Base-by-base conservation (phyloP, 2,888 invertebrate genomes). In the Lithophane socia region DNA sequence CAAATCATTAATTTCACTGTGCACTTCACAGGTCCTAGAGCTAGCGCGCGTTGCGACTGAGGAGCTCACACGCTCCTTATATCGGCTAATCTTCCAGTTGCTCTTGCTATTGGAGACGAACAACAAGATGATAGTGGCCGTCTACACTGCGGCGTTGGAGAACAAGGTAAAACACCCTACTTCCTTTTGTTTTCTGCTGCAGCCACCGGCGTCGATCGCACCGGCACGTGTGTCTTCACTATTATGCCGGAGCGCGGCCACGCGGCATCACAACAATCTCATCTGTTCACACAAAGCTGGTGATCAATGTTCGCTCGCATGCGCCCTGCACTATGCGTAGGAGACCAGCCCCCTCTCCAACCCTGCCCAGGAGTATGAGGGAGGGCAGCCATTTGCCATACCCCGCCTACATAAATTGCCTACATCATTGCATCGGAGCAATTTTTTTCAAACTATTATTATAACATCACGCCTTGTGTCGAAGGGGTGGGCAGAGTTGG, bases 1-100 rank as follows among this genome's bases (percentile, higher is more conserved):
- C 3, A 10, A 37, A 16, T 42, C 37, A 74, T 37, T 44, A 13
- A 24, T 5, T 61, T 29, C 29, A 44, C 0, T n/a, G 2, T 29
- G n/a, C 58, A 18, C 73, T 77, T 91, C 5, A 4, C 91, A 98
- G 98, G 98, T 98, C 91, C 96, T 98, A 91, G 98, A 99, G 93
- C 97, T 98, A 71, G 97, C 98, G 0, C 99, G 99, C 90, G 98
- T 98, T 3, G 97, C 98, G 0, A 97, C 98, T 75, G 99, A 99
- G 90, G 99, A 99, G 90, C 97, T 99, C 73, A 99, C 99, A 21
- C 98, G 98, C 84, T 98, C 98, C 73, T 97, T 99, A 42, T 99
- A 99, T 95, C 99, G 99, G 93, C 97, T 99, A 21, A 94, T 96
- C 67, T 99, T 99, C 94, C 99, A 99, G 93, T 97, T 99, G 76